phyloP scores from a whole-genome alignment of 2,888 invertebrate species.

The Xylota segnis region DNA sequence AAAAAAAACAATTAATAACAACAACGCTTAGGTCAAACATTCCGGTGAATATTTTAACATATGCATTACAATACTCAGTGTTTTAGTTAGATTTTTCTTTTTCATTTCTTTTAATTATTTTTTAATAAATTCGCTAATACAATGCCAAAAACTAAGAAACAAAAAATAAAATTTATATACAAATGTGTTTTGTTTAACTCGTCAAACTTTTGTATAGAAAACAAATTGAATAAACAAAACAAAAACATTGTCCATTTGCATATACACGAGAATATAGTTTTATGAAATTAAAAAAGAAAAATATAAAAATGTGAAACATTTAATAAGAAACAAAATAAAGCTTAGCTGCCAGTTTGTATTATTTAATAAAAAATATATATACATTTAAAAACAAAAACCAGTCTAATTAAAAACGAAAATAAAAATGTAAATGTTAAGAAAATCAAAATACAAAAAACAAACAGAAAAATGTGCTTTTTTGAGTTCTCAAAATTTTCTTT shows the following conservation, averaged over 20 bases:
- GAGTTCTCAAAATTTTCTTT: too few relatives aligned
- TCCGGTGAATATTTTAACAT: conserved; percentile 46
- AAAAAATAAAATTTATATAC: conserved; percentile 26
- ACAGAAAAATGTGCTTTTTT: too few relatives aligned
- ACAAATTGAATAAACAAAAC: conserved; percentile 34
- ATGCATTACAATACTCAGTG: conserved; percentile 45
- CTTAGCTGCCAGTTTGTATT: conserved; percentile 75
- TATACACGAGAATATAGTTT: conserved; percentile 34
- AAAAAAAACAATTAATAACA: background rate
- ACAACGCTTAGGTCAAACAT: conserved; percentile 53
- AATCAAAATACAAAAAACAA: background rate
- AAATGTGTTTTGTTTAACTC: conserved; percentile 33
- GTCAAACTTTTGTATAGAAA: conserved; percentile 48
- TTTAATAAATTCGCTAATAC: conserved; percentile 47
- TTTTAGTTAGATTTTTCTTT: background rate
- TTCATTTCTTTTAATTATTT: conserved; percentile 3
- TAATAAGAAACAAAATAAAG: conserved; percentile 41
- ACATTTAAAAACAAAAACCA: conserved; percentile 86
- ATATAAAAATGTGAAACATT: conserved; percentile 44
- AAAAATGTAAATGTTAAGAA: conserved; percentile 18
- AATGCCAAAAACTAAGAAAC: conserved; percentile 53
- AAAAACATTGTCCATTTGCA: conserved; percentile 59
- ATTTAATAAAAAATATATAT: conserved; percentile 86
- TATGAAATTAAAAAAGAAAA: conserved; percentile 21
- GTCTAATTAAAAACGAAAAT: conserved; percentile 51